Conservation (phyloP, 1,140 invertebrate species). For the Drosophila kurseongensis region DNA sequence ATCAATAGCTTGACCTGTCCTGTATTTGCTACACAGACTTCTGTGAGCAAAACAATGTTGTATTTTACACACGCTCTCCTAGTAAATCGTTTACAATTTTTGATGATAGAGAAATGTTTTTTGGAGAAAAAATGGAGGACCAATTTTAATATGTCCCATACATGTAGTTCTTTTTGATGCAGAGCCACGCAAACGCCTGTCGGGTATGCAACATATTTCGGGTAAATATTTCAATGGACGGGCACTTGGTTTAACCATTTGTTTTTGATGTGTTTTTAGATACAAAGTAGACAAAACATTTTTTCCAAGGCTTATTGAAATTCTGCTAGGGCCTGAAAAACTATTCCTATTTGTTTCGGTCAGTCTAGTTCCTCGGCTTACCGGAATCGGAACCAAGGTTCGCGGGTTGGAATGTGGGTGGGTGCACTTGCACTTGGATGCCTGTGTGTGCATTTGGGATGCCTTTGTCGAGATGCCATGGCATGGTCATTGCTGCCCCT, state of each 20-base stretch:
- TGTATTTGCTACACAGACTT: no score
- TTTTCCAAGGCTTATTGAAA: background rate
- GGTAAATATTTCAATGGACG: no score
- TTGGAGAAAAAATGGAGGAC: no score
- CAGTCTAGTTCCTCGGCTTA: background rate
- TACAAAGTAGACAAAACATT: background rate
- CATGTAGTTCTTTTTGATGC: no score
- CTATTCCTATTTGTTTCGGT: background rate
- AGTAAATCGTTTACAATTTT: no score
- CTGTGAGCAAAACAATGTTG: no score
- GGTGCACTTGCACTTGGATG: conserved; percentile 64
- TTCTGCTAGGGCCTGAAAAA: background rate
- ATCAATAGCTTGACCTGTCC: no score
- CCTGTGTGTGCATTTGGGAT: conserved; percentile 56
- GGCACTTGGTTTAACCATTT: background rate
- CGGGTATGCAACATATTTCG: background rate
- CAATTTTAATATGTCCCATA: no score
- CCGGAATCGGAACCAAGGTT: conserved; percentile 15
- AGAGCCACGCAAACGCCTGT: no score
- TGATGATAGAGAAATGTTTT: no score
- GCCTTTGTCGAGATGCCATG: conserved; percentile 59
- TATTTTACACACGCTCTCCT: no score
- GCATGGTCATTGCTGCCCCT: conserved; percentile 41
- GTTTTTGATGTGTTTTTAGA: background rate
- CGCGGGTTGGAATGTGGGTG: conserved; percentile 23